Percentiles rank a stretch among this genome's conserved stretches.
Evolutionary conservation across 2,113 vertebrate species (phyloP).

Genomic region (Pleuronectes platessa): DNA sequence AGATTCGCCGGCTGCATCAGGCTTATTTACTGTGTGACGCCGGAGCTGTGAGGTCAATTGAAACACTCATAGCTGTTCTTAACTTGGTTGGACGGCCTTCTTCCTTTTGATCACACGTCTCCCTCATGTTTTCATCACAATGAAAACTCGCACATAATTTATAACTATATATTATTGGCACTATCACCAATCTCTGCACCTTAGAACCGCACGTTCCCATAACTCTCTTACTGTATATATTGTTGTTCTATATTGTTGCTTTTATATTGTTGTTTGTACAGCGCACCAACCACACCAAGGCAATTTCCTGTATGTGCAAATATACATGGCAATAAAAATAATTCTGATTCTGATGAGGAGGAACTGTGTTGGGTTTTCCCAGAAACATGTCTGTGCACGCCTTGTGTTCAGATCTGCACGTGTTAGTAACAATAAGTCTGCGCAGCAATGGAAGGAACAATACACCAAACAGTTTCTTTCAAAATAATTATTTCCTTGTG

Average conservation of each 20-base stretch:
- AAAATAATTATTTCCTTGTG: not conserved
- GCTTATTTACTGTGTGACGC: not conserved
- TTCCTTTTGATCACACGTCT: not conserved
- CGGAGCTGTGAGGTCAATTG: constrained; percentile 7
- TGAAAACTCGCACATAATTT: not conserved
- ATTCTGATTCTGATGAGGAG: not conserved
- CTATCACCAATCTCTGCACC: too few species aligned
- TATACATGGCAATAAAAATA: too few species aligned
- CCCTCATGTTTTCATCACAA: constrained; percentile 14
- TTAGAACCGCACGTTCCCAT: too few species aligned
- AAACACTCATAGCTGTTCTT: not conserved
- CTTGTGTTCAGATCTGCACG: constrained; percentile 21
- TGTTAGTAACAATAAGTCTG: constrained; percentile 8
- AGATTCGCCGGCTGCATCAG: not conserved
- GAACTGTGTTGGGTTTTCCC: not conserved
- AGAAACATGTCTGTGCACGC: not conserved
- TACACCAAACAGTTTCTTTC: not conserved
- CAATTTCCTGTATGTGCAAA: too few species aligned
- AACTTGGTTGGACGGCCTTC: not conserved
- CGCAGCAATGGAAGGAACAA: not conserved
- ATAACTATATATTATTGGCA: too few species aligned
- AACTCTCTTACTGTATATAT: too few species aligned
- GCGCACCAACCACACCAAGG: too few species aligned
- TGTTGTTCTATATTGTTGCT: too few species aligned
- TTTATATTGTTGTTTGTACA: too few species aligned